These are phyloP conservation scores for Pegoplata infirma DNA, from an alignment of 2,888 invertebrate species.

Conservation along the genomic window DNA sequence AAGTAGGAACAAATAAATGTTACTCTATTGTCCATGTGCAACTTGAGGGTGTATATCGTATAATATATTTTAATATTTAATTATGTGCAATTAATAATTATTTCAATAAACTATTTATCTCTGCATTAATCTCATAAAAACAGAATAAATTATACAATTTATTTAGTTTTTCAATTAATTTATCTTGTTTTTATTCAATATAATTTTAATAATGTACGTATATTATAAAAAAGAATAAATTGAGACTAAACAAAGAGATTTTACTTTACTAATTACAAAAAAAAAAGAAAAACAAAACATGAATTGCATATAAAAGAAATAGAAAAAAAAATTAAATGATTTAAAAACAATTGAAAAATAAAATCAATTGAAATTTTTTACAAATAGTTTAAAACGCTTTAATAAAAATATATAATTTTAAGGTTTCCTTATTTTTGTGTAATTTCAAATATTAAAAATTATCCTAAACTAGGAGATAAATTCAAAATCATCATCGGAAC, in stretches of 20 bases:
- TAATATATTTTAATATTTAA: no score
- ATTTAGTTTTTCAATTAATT: conserved; percentile 15
- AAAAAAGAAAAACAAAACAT: background rate
- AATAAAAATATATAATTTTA: conserved; percentile 43
- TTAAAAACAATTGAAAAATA: background rate
- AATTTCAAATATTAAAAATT: conserved; percentile 25
- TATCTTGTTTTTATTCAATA: conserved; percentile 24
- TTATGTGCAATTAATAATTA: background rate
- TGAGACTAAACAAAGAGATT: conserved; percentile 25
- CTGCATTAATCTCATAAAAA: no score
- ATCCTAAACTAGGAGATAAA: conserved; percentile 82
- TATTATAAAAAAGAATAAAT: conserved; percentile 35
- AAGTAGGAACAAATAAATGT: no score
- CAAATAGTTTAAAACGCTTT: conserved; percentile 17
- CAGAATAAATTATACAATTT: no score
- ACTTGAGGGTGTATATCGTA: no score
- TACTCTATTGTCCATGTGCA: no score
- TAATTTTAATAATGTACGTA: conserved; percentile 1
- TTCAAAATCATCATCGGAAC: conserved; percentile 91
- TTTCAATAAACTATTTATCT: no score
- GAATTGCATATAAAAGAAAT: no score
- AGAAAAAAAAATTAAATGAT: background rate
- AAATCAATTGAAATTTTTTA: background rate
- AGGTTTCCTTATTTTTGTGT: conserved; percentile 9
- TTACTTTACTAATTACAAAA: conserved; percentile 29